phyloP scores from a whole-genome alignment of 2,888 invertebrate species.

The Chironomus riparius region DNA sequence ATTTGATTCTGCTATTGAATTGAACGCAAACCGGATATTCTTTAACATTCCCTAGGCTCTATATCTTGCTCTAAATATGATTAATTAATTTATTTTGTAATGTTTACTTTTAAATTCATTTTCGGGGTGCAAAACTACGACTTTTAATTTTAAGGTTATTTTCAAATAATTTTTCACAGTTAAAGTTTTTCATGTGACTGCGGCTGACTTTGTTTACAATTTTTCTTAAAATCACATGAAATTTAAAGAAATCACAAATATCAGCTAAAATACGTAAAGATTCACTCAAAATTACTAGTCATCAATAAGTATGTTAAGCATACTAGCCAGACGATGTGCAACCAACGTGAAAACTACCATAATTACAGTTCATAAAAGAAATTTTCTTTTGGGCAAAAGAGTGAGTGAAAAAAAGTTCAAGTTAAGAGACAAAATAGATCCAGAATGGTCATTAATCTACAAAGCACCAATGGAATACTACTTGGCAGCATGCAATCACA shows the following conservation, averaged over 20 bases:
- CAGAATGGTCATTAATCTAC: not conserved
- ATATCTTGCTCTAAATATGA: not conserved
- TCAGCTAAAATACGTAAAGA: not conserved
- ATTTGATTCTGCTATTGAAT: not conserved
- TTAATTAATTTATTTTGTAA: not conserved
- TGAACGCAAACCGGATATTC: not conserved
- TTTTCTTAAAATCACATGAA: not conserved
- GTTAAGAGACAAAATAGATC: not conserved
- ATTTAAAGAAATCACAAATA: not conserved
- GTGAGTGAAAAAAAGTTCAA: slow-evolving; percentile 7
- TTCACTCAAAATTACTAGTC: not conserved
- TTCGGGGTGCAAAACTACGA: too few species aligned
- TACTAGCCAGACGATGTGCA: not conserved
- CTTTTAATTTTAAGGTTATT: too few species aligned
- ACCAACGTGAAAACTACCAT: not conserved
- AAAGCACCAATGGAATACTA: slow-evolving; percentile 23
- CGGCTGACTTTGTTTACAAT: too few species aligned
- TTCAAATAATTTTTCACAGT: too few species aligned
- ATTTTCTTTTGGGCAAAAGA: not conserved
- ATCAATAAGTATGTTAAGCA: not conserved
- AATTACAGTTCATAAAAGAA: not conserved
- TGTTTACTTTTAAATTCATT: too few species aligned
- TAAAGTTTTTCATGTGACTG: too few species aligned
- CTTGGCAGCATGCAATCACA: not conserved
- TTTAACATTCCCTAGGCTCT: not conserved